Conservation (phyloP, 2,113 vertebrate species). For the Sitta europaea region DNA sequence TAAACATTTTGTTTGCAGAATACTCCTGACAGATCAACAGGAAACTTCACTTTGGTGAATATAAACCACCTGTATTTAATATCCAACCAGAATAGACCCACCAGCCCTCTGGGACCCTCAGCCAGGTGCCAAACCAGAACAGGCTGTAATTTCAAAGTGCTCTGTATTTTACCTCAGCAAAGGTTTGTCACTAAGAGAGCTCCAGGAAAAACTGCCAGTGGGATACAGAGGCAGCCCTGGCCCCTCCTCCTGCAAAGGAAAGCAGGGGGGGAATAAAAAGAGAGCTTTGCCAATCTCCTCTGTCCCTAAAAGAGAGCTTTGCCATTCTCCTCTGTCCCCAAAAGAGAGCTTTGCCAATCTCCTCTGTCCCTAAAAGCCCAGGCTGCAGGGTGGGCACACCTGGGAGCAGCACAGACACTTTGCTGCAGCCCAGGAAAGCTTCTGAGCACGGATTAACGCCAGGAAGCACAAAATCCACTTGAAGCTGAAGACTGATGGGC, state of each 20-base stretch:
- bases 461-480: background rate
- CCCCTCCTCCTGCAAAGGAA: background rate
- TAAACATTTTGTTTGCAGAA: background rate
- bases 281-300: too few relatives aligned
- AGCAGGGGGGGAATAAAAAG: accelerated
- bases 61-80: background rate
- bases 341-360: background rate
- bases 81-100: background rate
- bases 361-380: background rate
- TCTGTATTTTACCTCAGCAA: background rate
- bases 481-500: background rate
- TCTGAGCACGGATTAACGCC: accelerated
- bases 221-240: background rate
- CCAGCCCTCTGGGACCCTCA: background rate
- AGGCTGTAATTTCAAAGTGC: background rate
- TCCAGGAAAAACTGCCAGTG: background rate
- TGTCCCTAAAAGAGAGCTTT: background rate
- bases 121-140: background rate
- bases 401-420: background rate
- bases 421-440: background rate
- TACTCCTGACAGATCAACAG: background rate
- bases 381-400: background rate
- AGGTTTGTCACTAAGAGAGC: background rate
- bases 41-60: background rate
- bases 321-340: too few relatives aligned